Conservation (phyloP, 2,113 vertebrate species). For the Hymenochirus boettgeri region DNA sequence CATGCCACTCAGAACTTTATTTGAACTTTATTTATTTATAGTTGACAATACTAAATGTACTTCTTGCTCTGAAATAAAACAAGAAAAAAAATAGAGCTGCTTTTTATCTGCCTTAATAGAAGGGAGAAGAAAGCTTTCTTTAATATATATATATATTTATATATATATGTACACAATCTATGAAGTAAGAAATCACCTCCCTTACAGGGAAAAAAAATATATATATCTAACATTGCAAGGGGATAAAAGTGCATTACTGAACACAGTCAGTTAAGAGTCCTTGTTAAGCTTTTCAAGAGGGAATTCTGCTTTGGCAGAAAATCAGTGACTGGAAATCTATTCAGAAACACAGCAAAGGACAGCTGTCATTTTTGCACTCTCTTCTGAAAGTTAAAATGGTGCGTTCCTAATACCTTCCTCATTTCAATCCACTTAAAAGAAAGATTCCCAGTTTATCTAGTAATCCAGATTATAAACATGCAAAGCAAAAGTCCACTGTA, state of each 20-base stretch:
- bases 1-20: conserved; percentile 72
- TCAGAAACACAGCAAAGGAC: neutral
- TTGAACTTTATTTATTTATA: conserved; percentile 72
- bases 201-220: conserved; percentile 14
- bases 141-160: conserved; percentile 59
- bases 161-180: conserved; percentile 48
- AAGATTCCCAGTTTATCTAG: neutral
- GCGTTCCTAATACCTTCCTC: neutral
- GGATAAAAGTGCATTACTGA: conserved; percentile 73
- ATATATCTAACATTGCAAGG: conserved; percentile 32
- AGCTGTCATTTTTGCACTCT: neutral
- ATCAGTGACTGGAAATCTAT: neutral
- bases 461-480: neutral
- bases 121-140: conserved; percentile 55
- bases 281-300: neutral
- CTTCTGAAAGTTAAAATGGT: neutral
- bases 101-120: conserved; percentile 53
- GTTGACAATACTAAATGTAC: conserved; percentile 75
- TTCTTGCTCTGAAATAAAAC: conserved; percentile 70
- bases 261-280: conserved; percentile 50
- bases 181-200: conserved; percentile 24
- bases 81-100: conserved; percentile 73
- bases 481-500: neutral
- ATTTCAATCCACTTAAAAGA: neutral
- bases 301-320: neutral